These are phyloP conservation scores for Antechinus flavipes DNA, from an alignment of 2,113 vertebrate species.

Conservation along the genomic window DNA sequence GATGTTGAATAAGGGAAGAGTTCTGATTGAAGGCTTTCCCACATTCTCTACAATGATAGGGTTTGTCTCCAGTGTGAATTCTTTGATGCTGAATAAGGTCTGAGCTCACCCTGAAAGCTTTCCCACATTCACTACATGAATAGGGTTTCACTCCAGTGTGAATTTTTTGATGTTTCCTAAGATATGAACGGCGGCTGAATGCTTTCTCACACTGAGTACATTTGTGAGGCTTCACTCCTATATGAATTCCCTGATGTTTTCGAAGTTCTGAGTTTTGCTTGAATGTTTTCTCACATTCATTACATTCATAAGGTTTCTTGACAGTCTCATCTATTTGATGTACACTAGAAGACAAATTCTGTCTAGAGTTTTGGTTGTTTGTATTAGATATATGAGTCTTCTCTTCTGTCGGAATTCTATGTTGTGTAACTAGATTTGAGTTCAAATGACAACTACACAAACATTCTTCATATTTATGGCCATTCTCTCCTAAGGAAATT, in stretches of 20 bases:
- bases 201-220: constrained; percentile 73
- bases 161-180: constrained; percentile 67
- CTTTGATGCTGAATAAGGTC: constrained; percentile 71
- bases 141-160: constrained; percentile 76
- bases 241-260: constrained; percentile 74
- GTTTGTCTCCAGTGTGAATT: constrained; percentile 74
- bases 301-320: constrained; percentile 74
- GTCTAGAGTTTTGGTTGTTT: constrained; percentile 73
- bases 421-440: constrained; percentile 31
- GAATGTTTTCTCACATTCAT: constrained; percentile 78
- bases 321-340: constrained; percentile 77
- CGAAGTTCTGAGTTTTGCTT: constrained; percentile 69
- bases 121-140: constrained; percentile 71
- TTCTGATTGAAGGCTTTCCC: constrained; percentile 70
- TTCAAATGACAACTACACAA: neutral
- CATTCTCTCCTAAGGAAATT: constrained; percentile 43
- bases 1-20: constrained; percentile 70
- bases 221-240: constrained; percentile 72
- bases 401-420: constrained; percentile 27
- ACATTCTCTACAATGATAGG: constrained; percentile 69
- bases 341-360: constrained; percentile 72
- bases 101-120: constrained; percentile 71
- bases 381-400: constrained; percentile 62
- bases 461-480: constrained; percentile 34
- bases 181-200: constrained; percentile 71